Evolutionary conservation across 2,797 vertebrate species (phyloP), one percentile per base, ranked within the genome.

Genomic region (Holocentrus rufus): DNA sequence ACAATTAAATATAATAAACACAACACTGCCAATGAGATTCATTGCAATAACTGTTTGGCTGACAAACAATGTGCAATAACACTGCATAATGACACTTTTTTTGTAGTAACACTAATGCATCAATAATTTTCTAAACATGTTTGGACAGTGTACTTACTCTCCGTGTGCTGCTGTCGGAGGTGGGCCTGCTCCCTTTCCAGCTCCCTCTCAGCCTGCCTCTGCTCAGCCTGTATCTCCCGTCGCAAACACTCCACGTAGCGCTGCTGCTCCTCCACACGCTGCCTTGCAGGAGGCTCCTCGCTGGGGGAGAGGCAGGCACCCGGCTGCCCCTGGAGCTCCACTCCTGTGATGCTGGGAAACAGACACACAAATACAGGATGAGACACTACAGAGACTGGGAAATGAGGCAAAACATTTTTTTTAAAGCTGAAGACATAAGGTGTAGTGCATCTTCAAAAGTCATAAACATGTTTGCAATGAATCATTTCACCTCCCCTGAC

Each of bases 221-320:
- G 95, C 76, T 95, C 96, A 60, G 83, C 86, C 77, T 94, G 89
- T 75, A 97, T 96, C 82, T 95, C 95, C 72, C 94, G 93, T 53
- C 94, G 92, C 82, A 97, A 90, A 81, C 92, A 90, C 78, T 96
- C 94, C 80, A 96, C 90, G 1, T 91, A 95, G 42, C 83, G 80
- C 85, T 95, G 95, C 88, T 96, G 96, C 72, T 86, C 92, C 61
- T 94, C 93, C 77, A 95, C 82, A 25, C 90, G 91, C 80, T 90
- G 94, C 76, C 92, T 92, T 42, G 91, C 86, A 78, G 88, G 18
- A 11, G 85, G 60, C 86, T 91, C 84, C 89, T 92, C 76, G 67
- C 76, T 54, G 62, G 85, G 75, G 81, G 87, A 78, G 56, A 71
- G 66, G 70, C 71, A 57, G 56, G 72, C 85, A 44, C 86, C 86